Evolutionary conservation across 2,888 invertebrate genomes (phyloP).

Genomic region (Conchocele bisecta): DNA sequence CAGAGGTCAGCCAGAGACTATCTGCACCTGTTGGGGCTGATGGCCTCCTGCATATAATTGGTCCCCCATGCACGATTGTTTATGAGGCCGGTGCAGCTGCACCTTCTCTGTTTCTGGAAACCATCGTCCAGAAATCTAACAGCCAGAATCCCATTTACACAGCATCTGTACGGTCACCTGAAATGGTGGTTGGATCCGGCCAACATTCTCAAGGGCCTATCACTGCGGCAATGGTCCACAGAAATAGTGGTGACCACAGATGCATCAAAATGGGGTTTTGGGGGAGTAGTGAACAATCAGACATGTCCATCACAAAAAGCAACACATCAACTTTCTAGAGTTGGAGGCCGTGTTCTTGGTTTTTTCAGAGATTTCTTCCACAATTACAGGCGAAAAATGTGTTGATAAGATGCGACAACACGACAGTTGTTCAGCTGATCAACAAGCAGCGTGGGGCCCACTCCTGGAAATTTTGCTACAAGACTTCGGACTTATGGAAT

Average conservation of each 20-base stretch:
- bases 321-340: conserved; percentile 38
- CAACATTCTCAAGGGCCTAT: conserved; percentile 20
- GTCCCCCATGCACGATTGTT: conserved; percentile 29
- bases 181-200: conserved; percentile 10
- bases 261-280: conserved; percentile 29
- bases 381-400: conserved; percentile 14
- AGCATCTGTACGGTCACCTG: conserved; percentile 16
- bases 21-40: conserved; percentile 20
- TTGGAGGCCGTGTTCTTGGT: conserved; percentile 21
- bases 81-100: conserved; percentile 21
- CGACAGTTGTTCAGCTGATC: conserved; percentile 37
- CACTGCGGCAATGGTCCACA: background rate
- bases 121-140: background rate
- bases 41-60: conserved; percentile 33
- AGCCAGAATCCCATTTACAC: conserved; percentile 4
- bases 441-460: conserved; percentile 44
- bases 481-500: conserved; percentile 29
- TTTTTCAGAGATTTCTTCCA: conserved; percentile 16
- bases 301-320: background rate
- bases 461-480: conserved; percentile 26
- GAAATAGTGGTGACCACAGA: conserved; percentile 22
- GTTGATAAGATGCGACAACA: conserved; percentile 31
- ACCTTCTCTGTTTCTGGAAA: conserved; percentile 18
- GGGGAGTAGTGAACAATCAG: conserved; percentile 17
- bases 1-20: conserved; percentile 19